These are phyloP conservation scores for Clamator glandarius DNA, from an alignment of 2,797 vertebrate genomes.

Conservation along the genomic window DNA sequence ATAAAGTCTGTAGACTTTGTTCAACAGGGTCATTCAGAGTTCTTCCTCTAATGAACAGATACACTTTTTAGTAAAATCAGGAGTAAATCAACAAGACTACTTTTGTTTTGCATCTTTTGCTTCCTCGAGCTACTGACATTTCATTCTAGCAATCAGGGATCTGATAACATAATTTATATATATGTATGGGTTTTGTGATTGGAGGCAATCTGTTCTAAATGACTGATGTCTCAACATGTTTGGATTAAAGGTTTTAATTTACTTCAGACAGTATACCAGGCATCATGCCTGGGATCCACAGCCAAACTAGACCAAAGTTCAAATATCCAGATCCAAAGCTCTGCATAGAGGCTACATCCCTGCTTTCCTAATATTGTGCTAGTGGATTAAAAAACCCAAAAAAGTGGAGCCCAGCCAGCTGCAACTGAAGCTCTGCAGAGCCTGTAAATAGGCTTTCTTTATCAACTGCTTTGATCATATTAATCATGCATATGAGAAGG, in stretches of 20 bases:
- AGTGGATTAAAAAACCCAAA: not conserved
- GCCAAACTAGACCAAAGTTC: not conserved
- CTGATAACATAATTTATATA: not conserved
- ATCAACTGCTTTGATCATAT: not conserved
- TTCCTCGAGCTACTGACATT: not conserved
- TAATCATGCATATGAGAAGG: slow-evolving; percentile 16
- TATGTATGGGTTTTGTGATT: not conserved
- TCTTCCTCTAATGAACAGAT: not conserved
- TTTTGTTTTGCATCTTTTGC: not conserved
- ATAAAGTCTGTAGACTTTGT: not conserved
- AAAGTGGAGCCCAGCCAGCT: not conserved
- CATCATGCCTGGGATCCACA: not conserved
- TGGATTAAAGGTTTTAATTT: not conserved
- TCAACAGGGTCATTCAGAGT: not conserved
- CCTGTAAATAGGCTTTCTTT: not conserved
- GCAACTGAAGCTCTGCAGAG: not conserved
- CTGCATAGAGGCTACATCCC: not conserved
- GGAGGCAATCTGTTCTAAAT: not conserved
- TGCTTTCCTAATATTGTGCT: slow-evolving; percentile 4
- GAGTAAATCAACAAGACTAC: not conserved
- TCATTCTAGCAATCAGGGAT: not conserved
- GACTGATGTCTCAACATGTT: not conserved
- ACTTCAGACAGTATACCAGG: not conserved
- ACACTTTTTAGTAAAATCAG: not conserved
- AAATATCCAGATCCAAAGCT: not conserved